phyloP scores from a whole-genome alignment of 2,888 invertebrate genomes.

The Amphiduros pacificus region DNA sequence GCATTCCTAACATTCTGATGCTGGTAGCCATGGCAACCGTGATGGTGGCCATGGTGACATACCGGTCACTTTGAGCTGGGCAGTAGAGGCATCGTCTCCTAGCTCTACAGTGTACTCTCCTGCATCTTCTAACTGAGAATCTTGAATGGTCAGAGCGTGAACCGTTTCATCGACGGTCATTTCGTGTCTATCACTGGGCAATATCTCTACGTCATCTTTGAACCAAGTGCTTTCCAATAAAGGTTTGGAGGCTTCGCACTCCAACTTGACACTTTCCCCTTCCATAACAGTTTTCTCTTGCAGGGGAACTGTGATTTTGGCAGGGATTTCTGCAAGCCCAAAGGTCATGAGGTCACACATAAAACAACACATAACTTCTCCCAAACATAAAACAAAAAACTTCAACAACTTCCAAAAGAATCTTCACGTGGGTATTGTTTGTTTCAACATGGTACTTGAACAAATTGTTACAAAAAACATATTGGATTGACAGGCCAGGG shows the following conservation, averaged over 20 bases:
- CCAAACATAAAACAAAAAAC: background rate
- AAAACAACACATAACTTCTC: background rate
- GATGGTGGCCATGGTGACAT: background rate
- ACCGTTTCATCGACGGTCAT: slow-evolving; percentile 39
- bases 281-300: slow-evolving; percentile 41
- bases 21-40: too few species aligned
- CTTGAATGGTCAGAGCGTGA: slow-evolving; percentile 39
- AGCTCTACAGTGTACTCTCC: slow-evolving; percentile 40
- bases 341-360: slow-evolving; percentile 2
- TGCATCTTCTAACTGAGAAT: slow-evolving; percentile 38
- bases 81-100: slow-evolving; percentile 12
- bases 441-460: background rate
- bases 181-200: slow-evolving; percentile 35
- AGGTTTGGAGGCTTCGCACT: slow-evolving; percentile 45
- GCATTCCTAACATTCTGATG: too few species aligned
- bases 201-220: slow-evolving; percentile 27
- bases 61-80: slow-evolving; percentile 10
- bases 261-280: slow-evolving; percentile 48
- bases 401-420: background rate
- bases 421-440: background rate
- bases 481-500: background rate
- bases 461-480: background rate
- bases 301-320: slow-evolving; percentile 23
- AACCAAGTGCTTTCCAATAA: slow-evolving; percentile 36
- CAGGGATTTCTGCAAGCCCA: background rate